A percentile compares a stretch with the other conserved stretches of the same genome.
These are phyloP conservation scores for Sebastes hubbsi DNA, from an alignment of 2,797 vertebrate species.

Conservation along the genomic window DNA sequence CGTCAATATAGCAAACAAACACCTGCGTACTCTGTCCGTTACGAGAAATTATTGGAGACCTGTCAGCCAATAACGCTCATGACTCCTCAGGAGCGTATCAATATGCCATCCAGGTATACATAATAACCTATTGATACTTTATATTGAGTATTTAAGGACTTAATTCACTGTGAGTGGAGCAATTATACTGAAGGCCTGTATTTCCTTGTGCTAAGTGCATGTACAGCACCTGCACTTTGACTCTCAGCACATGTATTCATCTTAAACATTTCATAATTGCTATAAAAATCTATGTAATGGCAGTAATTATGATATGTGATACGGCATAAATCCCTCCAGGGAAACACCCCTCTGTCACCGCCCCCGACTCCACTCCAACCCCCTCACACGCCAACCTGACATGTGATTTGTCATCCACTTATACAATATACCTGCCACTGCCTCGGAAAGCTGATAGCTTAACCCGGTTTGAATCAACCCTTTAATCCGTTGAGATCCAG, in stretches of 20 bases:
- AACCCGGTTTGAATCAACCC: conserved; percentile 33
- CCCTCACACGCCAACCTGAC: not conserved
- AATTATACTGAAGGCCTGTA: not conserved
- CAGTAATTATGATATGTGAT: conserved; percentile 11
- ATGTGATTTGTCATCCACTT: conserved; percentile 9
- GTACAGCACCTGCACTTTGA: not conserved
- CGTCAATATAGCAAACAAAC: not conserved
- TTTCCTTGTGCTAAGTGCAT: too few species aligned
- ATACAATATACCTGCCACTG: conserved; percentile 7
- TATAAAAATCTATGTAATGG: not conserved
- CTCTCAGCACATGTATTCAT: not conserved
- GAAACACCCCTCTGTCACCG: not conserved
- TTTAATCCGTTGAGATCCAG: conserved; percentile 26
- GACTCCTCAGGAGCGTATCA: not conserved
- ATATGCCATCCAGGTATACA: not conserved
- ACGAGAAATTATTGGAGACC: not conserved
- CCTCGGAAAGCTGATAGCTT: conserved; percentile 4
- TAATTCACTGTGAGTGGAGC: not conserved
- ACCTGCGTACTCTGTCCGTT: not conserved
- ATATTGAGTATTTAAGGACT: not conserved
- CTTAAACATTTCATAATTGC: not conserved
- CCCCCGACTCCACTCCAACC: not conserved
- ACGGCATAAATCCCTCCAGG: not conserved
- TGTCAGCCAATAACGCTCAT: not conserved
- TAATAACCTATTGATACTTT: not conserved